phyloP scores from a whole-genome alignment of 2,113 vertebrate genomes.

The Engystomops pustulosus region DNA sequence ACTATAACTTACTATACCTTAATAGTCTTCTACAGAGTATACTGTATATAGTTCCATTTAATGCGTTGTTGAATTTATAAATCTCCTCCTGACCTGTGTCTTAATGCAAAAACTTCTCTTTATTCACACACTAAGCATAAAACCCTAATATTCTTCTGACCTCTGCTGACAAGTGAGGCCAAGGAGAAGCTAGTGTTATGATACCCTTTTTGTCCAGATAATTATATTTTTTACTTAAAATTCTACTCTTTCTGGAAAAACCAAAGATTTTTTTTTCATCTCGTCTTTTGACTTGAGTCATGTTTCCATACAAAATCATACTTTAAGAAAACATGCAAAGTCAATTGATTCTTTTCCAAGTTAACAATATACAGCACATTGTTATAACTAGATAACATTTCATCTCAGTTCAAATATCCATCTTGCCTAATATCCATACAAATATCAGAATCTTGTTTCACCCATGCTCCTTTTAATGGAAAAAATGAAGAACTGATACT shows the following conservation, averaged over 20 bases:
- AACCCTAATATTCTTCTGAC: neutral
- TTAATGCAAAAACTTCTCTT: neutral
- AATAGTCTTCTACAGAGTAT: too few relatives aligned
- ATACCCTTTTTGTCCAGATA: neutral
- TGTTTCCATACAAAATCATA: slow-evolving; percentile 42
- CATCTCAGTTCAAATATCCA: slow-evolving; percentile 52
- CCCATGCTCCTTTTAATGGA: slow-evolving; percentile 52
- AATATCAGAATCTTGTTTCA: slow-evolving; percentile 52
- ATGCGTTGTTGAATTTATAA: neutral
- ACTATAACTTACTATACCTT: too few relatives aligned
- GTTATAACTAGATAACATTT: slow-evolving; percentile 36
- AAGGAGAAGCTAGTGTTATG: too few relatives aligned
- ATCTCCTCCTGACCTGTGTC: neutral
- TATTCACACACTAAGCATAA: too few relatives aligned
- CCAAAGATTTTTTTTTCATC: neutral
- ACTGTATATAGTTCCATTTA: neutral
- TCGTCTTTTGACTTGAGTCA: neutral
- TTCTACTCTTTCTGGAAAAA: neutral
- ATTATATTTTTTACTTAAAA: neutral
- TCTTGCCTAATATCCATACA: slow-evolving; percentile 50
- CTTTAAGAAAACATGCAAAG: slow-evolving; percentile 42
- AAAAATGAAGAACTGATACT: slow-evolving; percentile 51
- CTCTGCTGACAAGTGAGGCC: neutral
- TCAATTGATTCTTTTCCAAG: slow-evolving; percentile 36
- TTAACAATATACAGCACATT: slow-evolving; percentile 48